Evolutionary conservation across 1,140 invertebrate species (phyloP).

Genomic region (Rhopalosiphum maidis): DNA sequence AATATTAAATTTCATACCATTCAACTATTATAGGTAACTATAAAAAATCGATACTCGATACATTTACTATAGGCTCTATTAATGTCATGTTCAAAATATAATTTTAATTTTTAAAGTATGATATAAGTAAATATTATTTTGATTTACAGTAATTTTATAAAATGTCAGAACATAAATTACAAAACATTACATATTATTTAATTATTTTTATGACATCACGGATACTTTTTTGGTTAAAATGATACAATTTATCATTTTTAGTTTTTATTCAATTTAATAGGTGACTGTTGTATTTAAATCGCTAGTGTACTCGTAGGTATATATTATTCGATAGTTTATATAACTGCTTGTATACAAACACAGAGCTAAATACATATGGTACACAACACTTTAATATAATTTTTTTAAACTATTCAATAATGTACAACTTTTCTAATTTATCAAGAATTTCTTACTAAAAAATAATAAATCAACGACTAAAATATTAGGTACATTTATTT

Average conservation of each 20-base stretch:
- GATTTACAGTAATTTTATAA: neutral
- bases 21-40: neutral
- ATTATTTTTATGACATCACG: neutral
- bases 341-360: slow-evolving; percentile 30
- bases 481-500: neutral
- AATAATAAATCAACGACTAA: neutral
- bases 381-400: slow-evolving; percentile 20
- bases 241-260: neutral
- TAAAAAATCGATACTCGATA: neutral
- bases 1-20: neutral
- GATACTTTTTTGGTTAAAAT: neutral
- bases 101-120: neutral
- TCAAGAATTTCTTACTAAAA: slow-evolving; percentile 7
- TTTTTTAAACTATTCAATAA: slow-evolving; percentile 7
- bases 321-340: slow-evolving; percentile 1
- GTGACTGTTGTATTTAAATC: neutral
- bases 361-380: slow-evolving; percentile 33
- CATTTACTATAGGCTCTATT: neutral
- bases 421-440: neutral
- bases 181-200: neutral
- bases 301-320: neutral
- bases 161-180: neutral
- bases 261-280: neutral
- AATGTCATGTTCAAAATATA: neutral
- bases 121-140: neutral